These are phyloP conservation scores for Otis tarda DNA, from an alignment of 2,113 vertebrate species.

Conservation along the genomic window DNA sequence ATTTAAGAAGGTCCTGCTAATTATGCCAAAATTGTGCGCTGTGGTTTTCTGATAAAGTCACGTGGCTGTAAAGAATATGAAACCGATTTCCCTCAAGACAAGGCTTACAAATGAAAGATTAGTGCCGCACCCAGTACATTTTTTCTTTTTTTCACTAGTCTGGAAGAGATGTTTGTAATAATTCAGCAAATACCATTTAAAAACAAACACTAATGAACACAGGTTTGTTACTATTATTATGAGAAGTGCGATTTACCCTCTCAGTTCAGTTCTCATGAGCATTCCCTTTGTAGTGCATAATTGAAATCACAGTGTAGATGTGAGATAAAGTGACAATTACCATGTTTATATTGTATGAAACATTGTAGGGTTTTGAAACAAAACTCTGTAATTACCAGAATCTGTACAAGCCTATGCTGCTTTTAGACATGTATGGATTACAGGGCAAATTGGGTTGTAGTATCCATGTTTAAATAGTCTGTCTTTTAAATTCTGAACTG, in stretches of 20 bases:
- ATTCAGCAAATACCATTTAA: conserved; percentile 13
- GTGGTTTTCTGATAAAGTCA: conserved; percentile 57
- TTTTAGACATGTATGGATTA: background rate
- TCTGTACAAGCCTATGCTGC: background rate
- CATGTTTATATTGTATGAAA: conserved; percentile 1
- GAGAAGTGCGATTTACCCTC: background rate
- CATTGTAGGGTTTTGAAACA: background rate
- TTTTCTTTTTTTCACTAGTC: background rate
- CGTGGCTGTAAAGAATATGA: conserved; percentile 6
- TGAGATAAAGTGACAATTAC: conserved; percentile 52
- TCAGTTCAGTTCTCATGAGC: conserved; percentile 4
- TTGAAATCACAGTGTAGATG: conserved; percentile 54
- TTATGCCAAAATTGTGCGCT: background rate
- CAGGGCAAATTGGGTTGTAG: background rate
- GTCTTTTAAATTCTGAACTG: background rate
- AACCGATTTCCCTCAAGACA: conserved; percentile 49
- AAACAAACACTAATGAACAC: background rate
- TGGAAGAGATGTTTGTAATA: conserved; percentile 3
- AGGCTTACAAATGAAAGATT: background rate
- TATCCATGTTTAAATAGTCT: background rate
- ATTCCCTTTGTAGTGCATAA: conserved; percentile 34
- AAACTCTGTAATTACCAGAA: conserved; percentile 23
- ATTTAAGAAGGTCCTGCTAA: conserved; percentile 52
- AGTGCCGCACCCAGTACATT: conserved; percentile 4
- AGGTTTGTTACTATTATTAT: conserved; percentile 28